Evolutionary conservation across 2,888 invertebrate species (phyloP), one percentile per base, ranked within the genome.

Genomic region (Macropis europaea): DNA sequence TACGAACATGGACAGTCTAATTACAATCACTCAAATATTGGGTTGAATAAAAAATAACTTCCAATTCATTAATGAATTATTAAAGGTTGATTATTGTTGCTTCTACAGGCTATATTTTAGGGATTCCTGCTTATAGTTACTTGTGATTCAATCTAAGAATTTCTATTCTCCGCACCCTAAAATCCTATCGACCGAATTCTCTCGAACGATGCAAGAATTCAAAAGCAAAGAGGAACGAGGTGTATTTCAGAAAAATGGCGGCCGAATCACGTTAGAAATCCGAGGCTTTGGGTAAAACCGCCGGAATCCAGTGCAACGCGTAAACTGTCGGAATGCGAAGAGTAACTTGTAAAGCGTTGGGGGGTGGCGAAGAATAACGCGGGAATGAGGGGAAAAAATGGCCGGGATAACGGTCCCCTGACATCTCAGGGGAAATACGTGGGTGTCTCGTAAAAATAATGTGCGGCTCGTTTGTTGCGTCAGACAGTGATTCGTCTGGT

Each of bases 401-500:
- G 13, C 38, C 7, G 45, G 54, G 59, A 68, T 69, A 71, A 67
- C 52, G 64, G 57, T 28, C 53, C 60, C 42, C 48, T 62, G 73
- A 47, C 80, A 62, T 70, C 72, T 72, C 70, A 28, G 26, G 75
- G 82, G 81, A 84, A 82, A 82, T 82, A 76, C 82, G 66, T 54
- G 70, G 38, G 70, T 72, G 72, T 38, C 77, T 74, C 66, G 73
- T 71, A 74, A 80, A 83, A 87, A 85, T 87, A 83, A 84, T 82
- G 84, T 76, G 76, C 76, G 71, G 75, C 79, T 83, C 84, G 81
- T 87, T 86, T 85, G 83, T 86, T 79, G 76, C 81, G 78, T 80
- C 83, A 77, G 84, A 82, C 83, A 82, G 85, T 86, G 86, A 86
- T 87, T 87, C 86, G 84, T 86, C 79, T 81, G 73, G 73, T 76